Evolutionary conservation across 2,888 invertebrate species (phyloP), one percentile per base, ranked within the genome.

Genomic region (Odontocerum albicorne): DNA sequence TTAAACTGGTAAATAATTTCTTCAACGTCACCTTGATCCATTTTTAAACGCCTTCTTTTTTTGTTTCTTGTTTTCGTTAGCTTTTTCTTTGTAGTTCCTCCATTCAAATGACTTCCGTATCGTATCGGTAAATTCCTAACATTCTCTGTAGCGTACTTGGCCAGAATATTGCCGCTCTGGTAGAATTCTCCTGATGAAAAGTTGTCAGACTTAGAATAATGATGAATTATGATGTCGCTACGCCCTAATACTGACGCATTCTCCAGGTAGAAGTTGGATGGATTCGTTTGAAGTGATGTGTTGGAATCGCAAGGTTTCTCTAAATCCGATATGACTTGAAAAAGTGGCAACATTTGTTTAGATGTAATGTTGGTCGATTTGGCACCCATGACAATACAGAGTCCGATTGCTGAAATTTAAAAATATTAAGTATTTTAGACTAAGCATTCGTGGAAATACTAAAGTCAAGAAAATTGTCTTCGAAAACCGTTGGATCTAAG

Each of bases 301-400:
- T 44, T 57, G 13, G 60, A 57, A 3, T 21, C 32, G 17, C 31
- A 38, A 2, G 55, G 53, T 16, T 47, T 52, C 22, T 60, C 60
- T 44, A 60, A 22, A 43, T 60, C 60, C 7, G 60, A 60, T 35
- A 60, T 55, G 7, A 60, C 60, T 55, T 56, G 57, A 39, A 61
- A 61, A 6, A 61, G 36, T 6, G 60, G 60, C 33, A 58, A 49
- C 60, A 60, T 58, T 38, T 60, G 54, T 42, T 55, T 51, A 12
- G 47, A 44, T n/a, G 57, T 55, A 27, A 51, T 40, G 16, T 60
- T 60, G 27, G 60, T 52, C 6, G 57, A 55, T 43, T 55, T 57
- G 33, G 53, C 53, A 12, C 60, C 60, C 60, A 60, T 60, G 42
- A 8, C 20, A 38, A 44, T 15, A 16, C 3, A 27, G 13, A 17